Evolutionary conservation across 2,113 vertebrate species (phyloP).

Genomic region (Brachionichthys hirsutus): DNA sequence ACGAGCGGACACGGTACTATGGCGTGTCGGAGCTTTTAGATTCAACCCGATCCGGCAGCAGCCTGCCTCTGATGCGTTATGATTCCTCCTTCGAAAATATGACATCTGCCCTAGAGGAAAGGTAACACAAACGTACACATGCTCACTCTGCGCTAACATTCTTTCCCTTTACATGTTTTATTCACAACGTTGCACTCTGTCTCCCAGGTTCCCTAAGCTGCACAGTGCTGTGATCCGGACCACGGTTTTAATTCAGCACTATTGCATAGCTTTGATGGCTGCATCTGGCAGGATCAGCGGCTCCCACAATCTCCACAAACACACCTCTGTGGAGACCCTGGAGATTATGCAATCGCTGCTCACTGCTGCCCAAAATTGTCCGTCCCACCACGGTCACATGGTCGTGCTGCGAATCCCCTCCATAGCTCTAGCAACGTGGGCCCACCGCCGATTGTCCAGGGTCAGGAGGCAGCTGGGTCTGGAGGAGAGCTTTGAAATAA

Average conservation of each 20-base stretch:
- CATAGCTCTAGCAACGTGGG: constrained; percentile 85
- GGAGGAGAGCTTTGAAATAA: constrained; percentile 91
- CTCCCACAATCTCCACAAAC: constrained; percentile 85
- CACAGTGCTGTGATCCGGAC: constrained; percentile 95
- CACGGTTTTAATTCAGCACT: constrained; percentile 93
- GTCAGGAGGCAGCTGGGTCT: constrained; percentile 89
- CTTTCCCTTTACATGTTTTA: background rate
- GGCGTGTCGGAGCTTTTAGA: constrained; percentile 93
- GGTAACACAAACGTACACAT: constrained; percentile 70
- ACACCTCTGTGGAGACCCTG: constrained; percentile 95
- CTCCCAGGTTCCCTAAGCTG: constrained; percentile 88
- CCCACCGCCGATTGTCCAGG: constrained; percentile 86
- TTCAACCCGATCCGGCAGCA: constrained; percentile 87
- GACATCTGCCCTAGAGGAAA: constrained; percentile 89
- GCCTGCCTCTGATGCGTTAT: constrained; percentile 88
- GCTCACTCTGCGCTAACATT: background rate
- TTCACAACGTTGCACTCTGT: background rate
- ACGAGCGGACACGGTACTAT: constrained; percentile 91
- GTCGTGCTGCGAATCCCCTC: constrained; percentile 93
- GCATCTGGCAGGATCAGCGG: constrained; percentile 78
- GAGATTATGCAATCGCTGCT: constrained; percentile 93
- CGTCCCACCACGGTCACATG: constrained; percentile 92
- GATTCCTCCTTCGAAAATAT: constrained; percentile 97
- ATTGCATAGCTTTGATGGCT: constrained; percentile 92
- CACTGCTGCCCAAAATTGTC: constrained; percentile 84